Conservation (phyloP, 2,797 vertebrate genomes). For the Gephyroberyx darwinii region DNA sequence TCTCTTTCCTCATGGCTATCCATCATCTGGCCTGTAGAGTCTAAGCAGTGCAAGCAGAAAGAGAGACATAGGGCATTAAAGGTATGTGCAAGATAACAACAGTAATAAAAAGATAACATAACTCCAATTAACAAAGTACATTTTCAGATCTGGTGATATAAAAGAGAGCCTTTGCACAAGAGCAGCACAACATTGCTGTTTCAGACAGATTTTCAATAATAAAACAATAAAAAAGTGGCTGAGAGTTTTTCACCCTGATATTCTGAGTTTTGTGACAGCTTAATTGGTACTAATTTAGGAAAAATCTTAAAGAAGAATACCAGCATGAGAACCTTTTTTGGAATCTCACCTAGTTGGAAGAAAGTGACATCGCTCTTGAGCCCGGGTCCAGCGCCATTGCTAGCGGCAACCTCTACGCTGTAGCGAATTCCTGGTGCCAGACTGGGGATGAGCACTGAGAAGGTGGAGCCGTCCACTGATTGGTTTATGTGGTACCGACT, state of each 20-base stretch:
- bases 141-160: background rate
- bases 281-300: background rate
- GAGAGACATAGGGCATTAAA: background rate
- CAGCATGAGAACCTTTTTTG: background rate
- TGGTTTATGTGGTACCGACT: slow-evolving; percentile 96
- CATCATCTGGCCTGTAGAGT: slow-evolving; percentile 80
- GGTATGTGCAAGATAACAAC: background rate
- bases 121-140: background rate
- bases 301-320: background rate
- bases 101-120: background rate
- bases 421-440: slow-evolving; percentile 92
- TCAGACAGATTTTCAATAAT: background rate
- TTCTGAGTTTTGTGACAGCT: no score
- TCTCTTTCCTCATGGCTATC: slow-evolving; percentile 71
- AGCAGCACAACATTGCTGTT: no score
- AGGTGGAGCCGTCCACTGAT: slow-evolving; percentile 91
- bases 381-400: slow-evolving; percentile 90
- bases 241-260: background rate
- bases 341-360: slow-evolving; percentile 91
- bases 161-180: background rate
- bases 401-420: slow-evolving; percentile 93
- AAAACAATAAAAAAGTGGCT: background rate
- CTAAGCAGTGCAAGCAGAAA: slow-evolving; percentile 50
- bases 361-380: slow-evolving; percentile 92
- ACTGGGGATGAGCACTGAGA: slow-evolving; percentile 89